These are phyloP conservation scores for Hippolais icterina DNA, from an alignment of 2,113 vertebrate species.

Conservation along the genomic window DNA sequence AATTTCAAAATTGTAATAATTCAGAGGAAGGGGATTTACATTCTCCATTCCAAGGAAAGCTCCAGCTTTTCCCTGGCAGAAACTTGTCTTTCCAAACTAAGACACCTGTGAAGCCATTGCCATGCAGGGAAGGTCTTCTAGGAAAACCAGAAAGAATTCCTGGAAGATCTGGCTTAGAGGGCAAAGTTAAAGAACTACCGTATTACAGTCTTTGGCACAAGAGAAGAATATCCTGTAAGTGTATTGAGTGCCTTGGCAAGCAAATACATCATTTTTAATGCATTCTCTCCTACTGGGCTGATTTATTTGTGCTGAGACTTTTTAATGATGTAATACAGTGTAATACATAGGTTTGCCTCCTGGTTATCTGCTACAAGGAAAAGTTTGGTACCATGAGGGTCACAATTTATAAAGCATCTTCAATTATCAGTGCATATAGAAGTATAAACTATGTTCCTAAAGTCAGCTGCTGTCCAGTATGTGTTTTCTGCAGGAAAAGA, in stretches of 20 bases:
- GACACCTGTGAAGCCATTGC: background rate
- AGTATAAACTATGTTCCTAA: background rate
- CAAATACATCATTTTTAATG: background rate
- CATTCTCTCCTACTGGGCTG: background rate
- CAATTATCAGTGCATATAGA: background rate
- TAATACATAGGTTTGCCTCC: background rate
- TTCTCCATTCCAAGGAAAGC: background rate
- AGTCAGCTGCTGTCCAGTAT: background rate
- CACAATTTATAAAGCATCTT: background rate
- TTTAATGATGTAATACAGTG: background rate
- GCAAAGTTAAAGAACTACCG: background rate
- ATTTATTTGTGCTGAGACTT: background rate
- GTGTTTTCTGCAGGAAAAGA: background rate
- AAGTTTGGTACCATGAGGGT: background rate
- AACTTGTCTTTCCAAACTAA: background rate
- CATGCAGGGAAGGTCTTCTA: rapidly evolving
- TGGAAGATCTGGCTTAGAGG: background rate
- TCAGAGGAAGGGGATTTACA: background rate
- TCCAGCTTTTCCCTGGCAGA: background rate
- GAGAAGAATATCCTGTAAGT: background rate
- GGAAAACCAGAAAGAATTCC: background rate
- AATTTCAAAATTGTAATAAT: background rate
- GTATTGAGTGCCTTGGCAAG: background rate
- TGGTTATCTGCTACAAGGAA: background rate
- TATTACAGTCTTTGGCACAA: background rate